phyloP scores from a whole-genome alignment of 1,140 invertebrate genomes.

The Danaus plexippus region DNA sequence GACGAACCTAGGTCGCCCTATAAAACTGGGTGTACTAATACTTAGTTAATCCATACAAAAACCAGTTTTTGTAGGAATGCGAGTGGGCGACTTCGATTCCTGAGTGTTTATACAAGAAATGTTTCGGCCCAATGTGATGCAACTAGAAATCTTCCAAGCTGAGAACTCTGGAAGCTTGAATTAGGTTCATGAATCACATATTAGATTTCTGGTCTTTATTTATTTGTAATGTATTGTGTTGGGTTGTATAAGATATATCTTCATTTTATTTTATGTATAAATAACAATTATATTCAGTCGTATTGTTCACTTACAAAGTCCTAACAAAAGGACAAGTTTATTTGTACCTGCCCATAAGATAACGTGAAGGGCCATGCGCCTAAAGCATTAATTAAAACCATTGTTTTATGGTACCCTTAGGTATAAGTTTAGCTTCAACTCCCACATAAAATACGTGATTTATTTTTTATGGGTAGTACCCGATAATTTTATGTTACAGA shows the following conservation, averaged over 20 bases:
- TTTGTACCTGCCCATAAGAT: constrained; percentile 15
- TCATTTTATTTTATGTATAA: too few relatives aligned
- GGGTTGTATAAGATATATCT: too few relatives aligned
- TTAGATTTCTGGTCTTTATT: too few relatives aligned
- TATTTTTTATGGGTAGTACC: not conserved
- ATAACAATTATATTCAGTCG: too few relatives aligned
- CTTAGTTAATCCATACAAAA: constrained; percentile 27
- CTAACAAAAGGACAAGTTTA: constrained; percentile 14
- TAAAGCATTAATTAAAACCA: constrained; percentile 23
- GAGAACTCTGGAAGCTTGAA: constrained; percentile 14
- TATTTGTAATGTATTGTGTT: too few relatives aligned
- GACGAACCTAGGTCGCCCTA: constrained; percentile 21
- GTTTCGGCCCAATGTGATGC: constrained; percentile 22
- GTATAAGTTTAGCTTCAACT: constrained; percentile 17
- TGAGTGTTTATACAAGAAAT: constrained; percentile 37
- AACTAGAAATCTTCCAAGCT: constrained; percentile 13
- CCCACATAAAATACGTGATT: constrained; percentile 10
- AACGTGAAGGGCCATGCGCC: constrained; percentile 16
- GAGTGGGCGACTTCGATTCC: constrained; percentile 44
- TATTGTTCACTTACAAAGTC: too few relatives aligned
- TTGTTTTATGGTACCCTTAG: constrained; percentile 20
- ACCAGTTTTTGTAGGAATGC: constrained; percentile 46
- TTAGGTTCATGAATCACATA: constrained; percentile 9
- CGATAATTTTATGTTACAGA: too few relatives aligned
- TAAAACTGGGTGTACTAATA: constrained; percentile 29